Evolutionary conservation across 2,888 invertebrate genomes (phyloP).

Genomic region (Idaea dimidiata): DNA sequence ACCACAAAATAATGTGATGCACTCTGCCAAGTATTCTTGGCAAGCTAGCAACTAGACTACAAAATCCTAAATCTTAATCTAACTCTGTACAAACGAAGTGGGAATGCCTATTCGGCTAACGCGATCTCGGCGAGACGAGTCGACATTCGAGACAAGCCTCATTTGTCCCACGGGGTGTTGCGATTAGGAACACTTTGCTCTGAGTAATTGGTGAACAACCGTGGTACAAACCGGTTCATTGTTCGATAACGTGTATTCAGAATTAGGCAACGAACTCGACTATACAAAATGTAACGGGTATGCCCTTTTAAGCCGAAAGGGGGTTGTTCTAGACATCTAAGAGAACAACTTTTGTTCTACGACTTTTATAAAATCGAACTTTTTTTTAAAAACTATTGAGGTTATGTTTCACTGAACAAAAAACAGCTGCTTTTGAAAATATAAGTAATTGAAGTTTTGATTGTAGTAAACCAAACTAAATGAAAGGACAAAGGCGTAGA

Average conservation of each 20-base stretch:
- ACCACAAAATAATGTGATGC: slow-evolving; percentile 1
- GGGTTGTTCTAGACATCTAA: too few species aligned
- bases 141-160: slow-evolving; percentile 11
- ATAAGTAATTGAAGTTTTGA: too few species aligned
- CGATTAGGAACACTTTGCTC: slow-evolving; percentile 20
- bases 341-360: too few species aligned
- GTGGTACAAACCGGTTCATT: slow-evolving; percentile 18
- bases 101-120: not conserved
- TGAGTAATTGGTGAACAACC: slow-evolving; percentile 10
- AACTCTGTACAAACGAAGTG: not conserved
- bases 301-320: too few species aligned
- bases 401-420: too few species aligned
- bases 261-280: slow-evolving; percentile 6
- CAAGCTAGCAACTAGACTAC: not conserved
- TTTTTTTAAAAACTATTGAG: too few species aligned
- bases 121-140: not conserved
- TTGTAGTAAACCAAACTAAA: too few species aligned
- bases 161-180: slow-evolving; percentile 19
- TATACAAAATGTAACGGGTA: too few species aligned
- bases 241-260: slow-evolving; percentile 17
- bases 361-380: too few species aligned
- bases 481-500: too few species aligned
- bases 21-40: slow-evolving; percentile 1
- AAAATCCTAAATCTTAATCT: not conserved
- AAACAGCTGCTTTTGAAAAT: too few species aligned